Conservation (phyloP, 2,797 vertebrate species). For the Hippopotamyrus pictus region DNA sequence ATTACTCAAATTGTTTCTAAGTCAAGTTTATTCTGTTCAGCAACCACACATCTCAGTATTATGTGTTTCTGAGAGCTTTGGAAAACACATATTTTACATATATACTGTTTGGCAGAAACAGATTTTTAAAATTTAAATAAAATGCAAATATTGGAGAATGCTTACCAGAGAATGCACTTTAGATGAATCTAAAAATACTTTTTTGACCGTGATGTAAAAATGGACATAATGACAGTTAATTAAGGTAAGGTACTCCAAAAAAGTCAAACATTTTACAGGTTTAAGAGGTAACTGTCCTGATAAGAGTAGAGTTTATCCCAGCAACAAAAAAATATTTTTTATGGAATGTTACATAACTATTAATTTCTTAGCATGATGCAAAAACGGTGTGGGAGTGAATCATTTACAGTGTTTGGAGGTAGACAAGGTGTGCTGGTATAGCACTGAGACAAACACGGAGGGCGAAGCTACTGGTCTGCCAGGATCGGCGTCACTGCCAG, state of each 20-base stretch:
- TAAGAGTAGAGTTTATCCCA: neutral
- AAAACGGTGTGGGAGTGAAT: neutral
- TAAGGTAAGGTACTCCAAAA: neutral
- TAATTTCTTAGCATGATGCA: neutral
- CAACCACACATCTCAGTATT: neutral
- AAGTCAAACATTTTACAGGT: neutral
- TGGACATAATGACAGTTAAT: neutral
- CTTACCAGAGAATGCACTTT: neutral
- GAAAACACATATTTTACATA: neutral
- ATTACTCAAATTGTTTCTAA: neutral
- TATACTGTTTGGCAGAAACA: neutral
- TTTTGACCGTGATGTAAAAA: neutral
- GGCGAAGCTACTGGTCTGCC: neutral
- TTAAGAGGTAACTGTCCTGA: neutral
- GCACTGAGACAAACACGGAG: neutral
- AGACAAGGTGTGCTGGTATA: neutral
- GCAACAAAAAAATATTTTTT: neutral
- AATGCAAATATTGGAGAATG: neutral
- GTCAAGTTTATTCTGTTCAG: neutral
- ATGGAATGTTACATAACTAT: neutral
- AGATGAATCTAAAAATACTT: neutral
- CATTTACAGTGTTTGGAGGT: neutral
- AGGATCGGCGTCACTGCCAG: neutral
- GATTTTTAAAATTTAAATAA: neutral
- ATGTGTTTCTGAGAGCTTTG: neutral